Percentiles rank a stretch among this genome's conserved stretches.
These are phyloP conservation scores for Thamnophis elegans DNA, from an alignment of 2,797 vertebrate genomes.

Conservation along the genomic window DNA sequence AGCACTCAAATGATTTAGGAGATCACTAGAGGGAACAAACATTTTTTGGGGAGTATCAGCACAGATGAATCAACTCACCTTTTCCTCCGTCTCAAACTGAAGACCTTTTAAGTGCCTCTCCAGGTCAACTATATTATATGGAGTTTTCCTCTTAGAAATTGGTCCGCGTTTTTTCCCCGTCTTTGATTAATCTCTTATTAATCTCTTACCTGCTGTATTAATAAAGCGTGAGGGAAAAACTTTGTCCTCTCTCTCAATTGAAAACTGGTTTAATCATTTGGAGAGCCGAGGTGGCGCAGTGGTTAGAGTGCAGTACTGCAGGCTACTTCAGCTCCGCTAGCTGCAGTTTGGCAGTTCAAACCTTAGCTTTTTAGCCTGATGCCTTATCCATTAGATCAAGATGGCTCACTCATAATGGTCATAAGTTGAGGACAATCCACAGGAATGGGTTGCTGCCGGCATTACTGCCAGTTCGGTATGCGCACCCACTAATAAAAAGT, in stretches of 20 bases:
- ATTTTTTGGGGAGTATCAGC: not conserved
- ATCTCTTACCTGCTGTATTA: not conserved
- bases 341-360: no score
- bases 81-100: not conserved
- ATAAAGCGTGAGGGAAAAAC: not conserved
- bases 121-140: not conserved
- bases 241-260: not conserved
- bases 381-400: not conserved
- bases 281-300: not conserved
- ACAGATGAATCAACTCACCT: not conserved
- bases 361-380: no score
- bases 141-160: not conserved
- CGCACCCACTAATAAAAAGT: no score
- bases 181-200: not conserved
- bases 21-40: not conserved
- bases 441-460: no score
- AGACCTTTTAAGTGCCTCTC: not conserved
- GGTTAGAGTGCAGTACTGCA: no score
- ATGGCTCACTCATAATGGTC: not conserved
- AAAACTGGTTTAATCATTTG: conserved; percentile 14
- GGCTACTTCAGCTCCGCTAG: no score
- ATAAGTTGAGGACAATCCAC: not conserved
- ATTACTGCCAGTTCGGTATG: no score
- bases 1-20: not conserved
- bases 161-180: not conserved